Evolutionary conservation across 1,140 invertebrate genomes (phyloP).

Genomic region (Pseudomyrmex concolor): DNA sequence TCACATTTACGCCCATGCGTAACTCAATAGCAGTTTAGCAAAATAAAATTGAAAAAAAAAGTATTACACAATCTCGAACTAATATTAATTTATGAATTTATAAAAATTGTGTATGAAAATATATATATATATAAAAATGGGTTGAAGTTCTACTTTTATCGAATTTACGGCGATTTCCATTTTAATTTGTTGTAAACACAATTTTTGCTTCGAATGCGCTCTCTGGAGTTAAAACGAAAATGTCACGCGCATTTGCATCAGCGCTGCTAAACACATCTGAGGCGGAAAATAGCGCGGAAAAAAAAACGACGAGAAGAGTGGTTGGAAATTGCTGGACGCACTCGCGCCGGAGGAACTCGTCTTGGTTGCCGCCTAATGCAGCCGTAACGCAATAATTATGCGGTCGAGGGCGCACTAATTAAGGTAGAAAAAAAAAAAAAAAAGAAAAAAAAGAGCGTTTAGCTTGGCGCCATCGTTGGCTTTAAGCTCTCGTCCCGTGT

Average conservation of each 20-base stretch:
- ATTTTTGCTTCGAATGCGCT: constrained; percentile 1
- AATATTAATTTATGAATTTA: neutral
- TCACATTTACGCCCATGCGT: too few relatives aligned
- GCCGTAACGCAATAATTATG: constrained; percentile 56
- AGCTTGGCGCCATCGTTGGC: constrained; percentile 8
- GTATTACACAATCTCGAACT: too few relatives aligned
- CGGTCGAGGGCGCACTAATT: constrained; percentile 44
- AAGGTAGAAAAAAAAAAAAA: constrained; percentile 12
- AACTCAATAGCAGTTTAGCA: too few relatives aligned
- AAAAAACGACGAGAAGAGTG: constrained; percentile 4
- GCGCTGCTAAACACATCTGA: constrained; percentile 1
- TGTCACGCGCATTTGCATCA: constrained; percentile 13
- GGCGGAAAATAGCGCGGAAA: constrained; percentile 14
- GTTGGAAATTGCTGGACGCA: constrained; percentile 35
- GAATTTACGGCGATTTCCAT: neutral
- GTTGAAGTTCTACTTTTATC: neutral
- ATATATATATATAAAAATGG: too few relatives aligned
- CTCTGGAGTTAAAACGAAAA: constrained; percentile 27
- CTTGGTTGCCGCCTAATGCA: constrained; percentile 36
- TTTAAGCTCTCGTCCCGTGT: neutral
- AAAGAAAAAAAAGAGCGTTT: constrained; percentile 44
- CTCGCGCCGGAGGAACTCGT: constrained; percentile 1
- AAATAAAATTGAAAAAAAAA: too few relatives aligned
- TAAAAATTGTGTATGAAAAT: neutral
- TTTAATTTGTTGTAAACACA: constrained; percentile 27